Conservation (phyloP, 2,113 vertebrate genomes). For the Bufo bufo region DNA sequence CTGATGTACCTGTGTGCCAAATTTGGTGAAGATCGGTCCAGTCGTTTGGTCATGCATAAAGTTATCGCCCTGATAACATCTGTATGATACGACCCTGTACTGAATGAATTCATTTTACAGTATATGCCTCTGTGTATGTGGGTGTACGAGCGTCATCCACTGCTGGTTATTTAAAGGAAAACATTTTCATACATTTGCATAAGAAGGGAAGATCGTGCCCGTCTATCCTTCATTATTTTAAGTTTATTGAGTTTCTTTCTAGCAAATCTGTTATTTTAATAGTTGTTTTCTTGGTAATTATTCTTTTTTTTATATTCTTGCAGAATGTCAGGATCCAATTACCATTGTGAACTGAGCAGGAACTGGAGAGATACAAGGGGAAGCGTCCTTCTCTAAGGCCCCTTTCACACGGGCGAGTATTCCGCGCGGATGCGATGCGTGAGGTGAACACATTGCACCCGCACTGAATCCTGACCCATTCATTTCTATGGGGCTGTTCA, state of each 20-base stretch:
- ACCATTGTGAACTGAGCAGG: neutral
- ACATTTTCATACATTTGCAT: slow-evolving; percentile 41
- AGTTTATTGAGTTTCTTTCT: neutral
- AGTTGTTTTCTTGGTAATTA: neutral
- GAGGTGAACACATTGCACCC: too few species aligned
- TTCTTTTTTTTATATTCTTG: neutral
- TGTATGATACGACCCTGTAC: neutral
- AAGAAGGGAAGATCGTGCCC: slow-evolving; percentile 17
- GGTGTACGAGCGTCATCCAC: neutral
- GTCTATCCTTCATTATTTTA: neutral
- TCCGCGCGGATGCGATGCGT: too few species aligned
- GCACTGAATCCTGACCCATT: too few species aligned
- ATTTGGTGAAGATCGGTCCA: too few species aligned
- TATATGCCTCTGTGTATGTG: neutral
- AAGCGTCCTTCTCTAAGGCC: too few species aligned
- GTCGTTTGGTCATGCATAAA: too few species aligned
- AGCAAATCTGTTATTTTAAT: neutral
- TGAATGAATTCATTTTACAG: neutral
- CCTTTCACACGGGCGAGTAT: too few species aligned
- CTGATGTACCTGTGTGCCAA: too few species aligned
- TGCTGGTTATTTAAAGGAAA: neutral
- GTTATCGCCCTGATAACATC: neutral
- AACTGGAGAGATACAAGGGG: neutral
- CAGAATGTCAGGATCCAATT: slow-evolving; percentile 2
- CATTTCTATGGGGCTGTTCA: too few species aligned